Evolutionary conservation across 2,888 invertebrate species (phyloP).

Genomic region (Drosophila limbata): DNA sequence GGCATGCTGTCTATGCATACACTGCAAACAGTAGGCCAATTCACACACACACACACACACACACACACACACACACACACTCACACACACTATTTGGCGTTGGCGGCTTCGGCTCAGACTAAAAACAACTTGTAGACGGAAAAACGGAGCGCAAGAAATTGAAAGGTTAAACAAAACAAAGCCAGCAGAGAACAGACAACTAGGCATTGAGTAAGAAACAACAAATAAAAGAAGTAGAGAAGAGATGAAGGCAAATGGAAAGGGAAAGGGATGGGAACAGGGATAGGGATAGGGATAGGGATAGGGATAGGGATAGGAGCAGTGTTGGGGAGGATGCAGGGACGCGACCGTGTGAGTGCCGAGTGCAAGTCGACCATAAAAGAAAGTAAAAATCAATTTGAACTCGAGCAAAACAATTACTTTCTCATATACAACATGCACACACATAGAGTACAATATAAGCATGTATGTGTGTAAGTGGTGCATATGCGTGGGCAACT

Average conservation of each 20-base stretch:
- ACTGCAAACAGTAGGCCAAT: constrained; percentile 69
- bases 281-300: neutral
- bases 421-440: constrained; percentile 52
- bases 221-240: neutral
- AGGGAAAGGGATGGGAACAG: constrained; percentile 4
- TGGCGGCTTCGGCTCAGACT: constrained; percentile 51
- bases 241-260: constrained; percentile 14
- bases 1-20: constrained; percentile 57
- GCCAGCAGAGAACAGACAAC: constrained; percentile 27
- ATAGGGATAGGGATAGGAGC: neutral
- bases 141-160: constrained; percentile 61
- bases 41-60: constrained; percentile 50
- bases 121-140: constrained; percentile 68
- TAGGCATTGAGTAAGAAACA: constrained; percentile 19
- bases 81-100: constrained; percentile 19
- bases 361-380: constrained; percentile 50
- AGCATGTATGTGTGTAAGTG: neutral
- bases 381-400: constrained; percentile 78
- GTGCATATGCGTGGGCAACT: constrained; percentile 49
- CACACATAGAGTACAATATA: neutral
- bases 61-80: constrained; percentile 9
- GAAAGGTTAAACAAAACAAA: constrained; percentile 75
- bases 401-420: constrained; percentile 78
- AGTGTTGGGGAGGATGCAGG: neutral
- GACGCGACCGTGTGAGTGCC: constrained; percentile 35